Base-by-base conservation (phyloP, 2,888 invertebrate genomes). In the Mythimna pallens region DNA sequence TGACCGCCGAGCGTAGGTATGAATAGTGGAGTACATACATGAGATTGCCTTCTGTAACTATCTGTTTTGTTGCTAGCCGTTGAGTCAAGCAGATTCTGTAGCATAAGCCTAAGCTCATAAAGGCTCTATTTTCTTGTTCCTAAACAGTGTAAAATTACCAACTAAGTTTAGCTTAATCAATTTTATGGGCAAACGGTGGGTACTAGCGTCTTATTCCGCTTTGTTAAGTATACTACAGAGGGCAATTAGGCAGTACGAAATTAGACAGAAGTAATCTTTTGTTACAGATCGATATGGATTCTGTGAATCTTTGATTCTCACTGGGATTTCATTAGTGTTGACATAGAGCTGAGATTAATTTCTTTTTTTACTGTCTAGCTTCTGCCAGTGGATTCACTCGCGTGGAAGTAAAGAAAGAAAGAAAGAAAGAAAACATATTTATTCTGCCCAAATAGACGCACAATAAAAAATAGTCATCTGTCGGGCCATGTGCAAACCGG, bases 91-190 rank as follows among this genome's bases (percentile, higher is more conserved):
- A n/a, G 58, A 65, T 52, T 61, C 47, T 36, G 8, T 36, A 25
- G n/a, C 30, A 40, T 40, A 54, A 65, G 47, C 63, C 30, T 58
- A 64, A 43, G 65, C 30, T 66, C 52, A 74, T 73, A 73, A 69
- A 78, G 66, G 55, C 65, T 76, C n/a, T 63, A 70, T 73, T 78
- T 82, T 78, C 76, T 75, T 76, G 74, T 76, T 68, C 22, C 64
- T 47, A 70, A 65, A 75, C 77, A 76, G 76, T 80, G 75, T 80
- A 73, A 81, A 80, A 79, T 83, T 78, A 72, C 69, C 65, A 63
- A 73, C 58, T 57, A 73, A 78, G 77, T 73, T 70, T 62, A 74
- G 63, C 61, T 85, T 73, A 82, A 84, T 82, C 75, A 85, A 84
- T 78, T 85, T 85, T 80, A 84, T 73, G 67, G 75, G 65, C 70